phyloP scores from a whole-genome alignment of 1,140 invertebrate species.

The Cepaea nemoralis region DNA sequence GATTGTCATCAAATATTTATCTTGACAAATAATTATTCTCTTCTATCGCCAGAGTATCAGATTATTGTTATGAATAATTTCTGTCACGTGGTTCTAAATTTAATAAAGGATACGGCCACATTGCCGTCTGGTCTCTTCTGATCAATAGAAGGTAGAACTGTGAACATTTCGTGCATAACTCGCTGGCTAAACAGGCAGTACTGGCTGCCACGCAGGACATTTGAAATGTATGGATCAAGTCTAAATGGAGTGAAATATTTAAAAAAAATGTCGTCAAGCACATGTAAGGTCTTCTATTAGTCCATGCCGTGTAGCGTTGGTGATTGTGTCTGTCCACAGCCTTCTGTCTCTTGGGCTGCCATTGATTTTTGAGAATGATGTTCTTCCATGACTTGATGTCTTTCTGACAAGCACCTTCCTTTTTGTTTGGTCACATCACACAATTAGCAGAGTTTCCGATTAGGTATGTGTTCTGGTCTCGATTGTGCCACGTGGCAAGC shows the following conservation, averaged over 20 bases:
- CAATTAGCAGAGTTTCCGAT: too few relatives aligned
- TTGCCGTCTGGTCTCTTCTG: neutral
- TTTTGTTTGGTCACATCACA: too few relatives aligned
- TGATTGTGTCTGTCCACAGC: too few relatives aligned
- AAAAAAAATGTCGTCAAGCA: neutral
- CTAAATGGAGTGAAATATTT: neutral
- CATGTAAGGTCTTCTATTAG: neutral
- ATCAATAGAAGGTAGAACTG: neutral
- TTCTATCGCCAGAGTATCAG: neutral
- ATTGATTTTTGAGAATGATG: too few relatives aligned
- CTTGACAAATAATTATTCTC: neutral
- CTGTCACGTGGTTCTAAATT: neutral
- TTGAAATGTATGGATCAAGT: neutral
- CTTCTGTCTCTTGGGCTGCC: too few relatives aligned
- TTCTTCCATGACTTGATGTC: too few relatives aligned
- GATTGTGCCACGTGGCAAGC: too few relatives aligned
- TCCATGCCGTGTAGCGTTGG: too few relatives aligned
- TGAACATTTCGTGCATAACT: neutral
- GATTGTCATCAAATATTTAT: neutral
- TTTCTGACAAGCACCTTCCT: too few relatives aligned
- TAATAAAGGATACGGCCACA: neutral
- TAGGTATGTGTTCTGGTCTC: too few relatives aligned
- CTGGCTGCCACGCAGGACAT: neutral
- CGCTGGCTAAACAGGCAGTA: neutral
- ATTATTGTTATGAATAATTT: conserved; percentile 13